phyloP scores from a whole-genome alignment of 2,113 vertebrate species.

The Catharus minimus region DNA sequence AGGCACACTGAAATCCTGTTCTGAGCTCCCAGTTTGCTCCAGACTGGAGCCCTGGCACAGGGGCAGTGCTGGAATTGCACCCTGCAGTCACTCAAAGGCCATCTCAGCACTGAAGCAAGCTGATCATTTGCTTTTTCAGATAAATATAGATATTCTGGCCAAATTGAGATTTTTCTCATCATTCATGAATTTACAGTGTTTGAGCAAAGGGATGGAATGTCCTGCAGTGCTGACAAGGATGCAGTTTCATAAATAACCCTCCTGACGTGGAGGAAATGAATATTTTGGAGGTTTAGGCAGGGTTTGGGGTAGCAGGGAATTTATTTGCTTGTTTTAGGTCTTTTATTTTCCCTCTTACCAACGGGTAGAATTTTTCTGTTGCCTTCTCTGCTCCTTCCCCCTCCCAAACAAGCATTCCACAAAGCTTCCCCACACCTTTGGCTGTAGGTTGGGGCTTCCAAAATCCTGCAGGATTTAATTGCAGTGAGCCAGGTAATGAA shows the following conservation, averaged over 20 bases:
- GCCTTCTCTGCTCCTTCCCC: background rate
- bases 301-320: conserved; percentile 7
- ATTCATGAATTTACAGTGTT: conserved; percentile 74
- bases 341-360: conserved; percentile 13
- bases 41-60: background rate
- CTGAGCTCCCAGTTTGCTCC: background rate
- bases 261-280: conserved; percentile 57
- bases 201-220: conserved; percentile 71
- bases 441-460: background rate
- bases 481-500: background rate
- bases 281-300: conserved; percentile 56
- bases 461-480: background rate
- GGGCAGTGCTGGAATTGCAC: background rate
- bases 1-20: background rate
- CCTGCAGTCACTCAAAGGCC: background rate
- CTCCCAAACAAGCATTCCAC: background rate
- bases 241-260: conserved; percentile 73
- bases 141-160: conserved; percentile 60
- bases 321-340: conserved; percentile 10
- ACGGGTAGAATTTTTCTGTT: conserved; percentile 27
- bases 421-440: background rate
- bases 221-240: conserved; percentile 69
- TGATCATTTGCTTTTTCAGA: conserved; percentile 39
- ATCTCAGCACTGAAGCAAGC: background rate
- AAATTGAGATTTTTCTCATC: conserved; percentile 61